Percentiles rank a stretch among this genome's conserved stretches.
phyloP scores from a whole-genome alignment of 2,888 invertebrate genomes.

The Zhengitettix transpicula region DNA sequence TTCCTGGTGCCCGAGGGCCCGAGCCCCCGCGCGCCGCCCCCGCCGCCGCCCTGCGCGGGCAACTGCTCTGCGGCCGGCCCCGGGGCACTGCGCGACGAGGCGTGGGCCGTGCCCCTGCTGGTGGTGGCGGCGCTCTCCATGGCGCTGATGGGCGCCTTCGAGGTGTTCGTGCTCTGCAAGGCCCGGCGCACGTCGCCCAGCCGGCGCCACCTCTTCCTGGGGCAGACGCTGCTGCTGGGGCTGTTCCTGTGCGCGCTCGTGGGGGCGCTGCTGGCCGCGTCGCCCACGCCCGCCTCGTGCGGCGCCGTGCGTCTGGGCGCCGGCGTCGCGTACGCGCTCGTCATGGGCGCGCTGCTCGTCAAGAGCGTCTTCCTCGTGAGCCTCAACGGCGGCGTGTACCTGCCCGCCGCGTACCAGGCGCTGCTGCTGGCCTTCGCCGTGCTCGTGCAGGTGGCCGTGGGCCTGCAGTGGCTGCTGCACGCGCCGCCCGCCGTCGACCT shows the following conservation, averaged over 20 bases:
- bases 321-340: slow-evolving; percentile 63
- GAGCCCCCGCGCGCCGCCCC: background rate
- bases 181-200: slow-evolving; percentile 69
- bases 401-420: slow-evolving; percentile 80
- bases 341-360: slow-evolving; percentile 80
- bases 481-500: slow-evolving; percentile 38
- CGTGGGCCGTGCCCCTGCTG: slow-evolving; percentile 82
- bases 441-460: slow-evolving; percentile 70
- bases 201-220: slow-evolving; percentile 69
- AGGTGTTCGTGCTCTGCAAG: slow-evolving; percentile 72
- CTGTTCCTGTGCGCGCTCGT: slow-evolving; percentile 66
- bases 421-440: slow-evolving; percentile 79
- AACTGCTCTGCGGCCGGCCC: background rate
- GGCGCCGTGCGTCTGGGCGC: slow-evolving; percentile 67
- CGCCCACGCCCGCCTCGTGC: slow-evolving; percentile 64
- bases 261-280: slow-evolving; percentile 59
- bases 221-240: slow-evolving; percentile 71
- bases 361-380: slow-evolving; percentile 88
- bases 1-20: slow-evolving; percentile 37
- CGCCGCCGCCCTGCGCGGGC: background rate
- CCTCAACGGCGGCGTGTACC: slow-evolving; percentile 76
- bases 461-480: slow-evolving; percentile 69
- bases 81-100: slow-evolving; percentile 44
- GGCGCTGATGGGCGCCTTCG: slow-evolving; percentile 71
- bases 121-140: slow-evolving; percentile 71